A percentile compares a stretch with the other conserved stretches of the same genome.
Evolutionary conservation across 2,888 invertebrate genomes (phyloP).

Genomic region (Graphium colonna): DNA sequence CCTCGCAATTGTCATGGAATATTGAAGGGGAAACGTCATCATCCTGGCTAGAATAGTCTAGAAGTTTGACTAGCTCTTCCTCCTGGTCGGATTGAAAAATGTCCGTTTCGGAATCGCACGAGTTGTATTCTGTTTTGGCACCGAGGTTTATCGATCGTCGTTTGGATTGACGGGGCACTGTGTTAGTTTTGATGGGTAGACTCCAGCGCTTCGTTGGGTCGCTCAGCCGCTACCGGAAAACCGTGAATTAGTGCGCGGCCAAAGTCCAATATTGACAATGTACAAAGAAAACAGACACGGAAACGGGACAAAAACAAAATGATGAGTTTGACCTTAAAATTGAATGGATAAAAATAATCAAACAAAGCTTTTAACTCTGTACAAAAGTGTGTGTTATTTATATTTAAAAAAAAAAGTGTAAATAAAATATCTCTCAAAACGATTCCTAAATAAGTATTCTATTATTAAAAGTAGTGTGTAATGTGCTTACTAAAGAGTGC

Average conservation of each 20-base stretch:
- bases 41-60: constrained; percentile 84
- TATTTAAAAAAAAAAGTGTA: too few species aligned
- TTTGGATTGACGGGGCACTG: constrained; percentile 47
- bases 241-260: constrained; percentile 30
- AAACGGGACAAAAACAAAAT: neutral
- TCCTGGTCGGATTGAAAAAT: constrained; percentile 89
- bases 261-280: constrained; percentile 48
- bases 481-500: too few species aligned
- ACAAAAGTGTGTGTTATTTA: too few species aligned
- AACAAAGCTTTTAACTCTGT: too few species aligned
- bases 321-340: neutral
- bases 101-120: constrained; percentile 85
- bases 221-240: constrained; percentile 63
- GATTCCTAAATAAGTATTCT: too few species aligned
- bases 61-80: constrained; percentile 86
- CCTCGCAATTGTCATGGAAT: constrained; percentile 70
- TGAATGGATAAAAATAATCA: too few species aligned
- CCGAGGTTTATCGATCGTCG: constrained; percentile 49
- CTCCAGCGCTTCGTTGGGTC: constrained; percentile 72
- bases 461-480: too few species aligned
- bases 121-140: constrained; percentile 52
- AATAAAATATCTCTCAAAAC: too few species aligned
- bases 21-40: constrained; percentile 75
- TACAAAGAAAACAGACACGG: constrained; percentile 21
- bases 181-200: constrained; percentile 60